Evolutionary conservation across 2,888 invertebrate genomes (phyloP).

Genomic region (Seira sanloemensis): DNA sequence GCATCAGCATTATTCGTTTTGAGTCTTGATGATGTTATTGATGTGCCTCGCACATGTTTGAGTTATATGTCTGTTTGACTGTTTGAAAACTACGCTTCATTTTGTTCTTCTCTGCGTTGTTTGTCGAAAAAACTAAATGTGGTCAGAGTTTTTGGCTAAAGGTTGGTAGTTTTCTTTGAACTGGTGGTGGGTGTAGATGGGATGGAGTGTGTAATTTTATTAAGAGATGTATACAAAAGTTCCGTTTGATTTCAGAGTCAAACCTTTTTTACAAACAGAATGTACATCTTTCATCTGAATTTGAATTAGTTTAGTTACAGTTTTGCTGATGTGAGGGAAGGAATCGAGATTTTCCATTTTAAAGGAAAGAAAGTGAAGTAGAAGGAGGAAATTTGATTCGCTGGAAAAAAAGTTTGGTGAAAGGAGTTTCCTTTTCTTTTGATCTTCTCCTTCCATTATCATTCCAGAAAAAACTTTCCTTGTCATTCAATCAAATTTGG

Average conservation of each 20-base stretch:
- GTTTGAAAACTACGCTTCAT: background rate
- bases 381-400: background rate
- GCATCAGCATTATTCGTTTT: background rate
- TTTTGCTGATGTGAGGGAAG: no score
- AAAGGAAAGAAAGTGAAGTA: background rate
- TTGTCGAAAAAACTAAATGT: background rate
- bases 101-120: background rate
- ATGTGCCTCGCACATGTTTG: background rate
- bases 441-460: background rate
- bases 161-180: background rate
- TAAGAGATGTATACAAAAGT: background rate
- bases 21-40: slow-evolving; percentile 3
- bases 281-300: background rate
- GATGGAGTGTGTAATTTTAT: background rate
- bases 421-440: background rate
- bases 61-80: background rate
- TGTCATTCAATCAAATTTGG: background rate
- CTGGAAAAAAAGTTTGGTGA: background rate
- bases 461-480: background rate
- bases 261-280: background rate
- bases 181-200: background rate
- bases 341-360: no score
- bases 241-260: background rate
- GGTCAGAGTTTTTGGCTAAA: background rate
- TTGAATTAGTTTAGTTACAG: background rate